These are phyloP conservation scores for Nothoprocta perdicaria DNA, from an alignment of 2,113 vertebrate species.

Conservation along the genomic window DNA sequence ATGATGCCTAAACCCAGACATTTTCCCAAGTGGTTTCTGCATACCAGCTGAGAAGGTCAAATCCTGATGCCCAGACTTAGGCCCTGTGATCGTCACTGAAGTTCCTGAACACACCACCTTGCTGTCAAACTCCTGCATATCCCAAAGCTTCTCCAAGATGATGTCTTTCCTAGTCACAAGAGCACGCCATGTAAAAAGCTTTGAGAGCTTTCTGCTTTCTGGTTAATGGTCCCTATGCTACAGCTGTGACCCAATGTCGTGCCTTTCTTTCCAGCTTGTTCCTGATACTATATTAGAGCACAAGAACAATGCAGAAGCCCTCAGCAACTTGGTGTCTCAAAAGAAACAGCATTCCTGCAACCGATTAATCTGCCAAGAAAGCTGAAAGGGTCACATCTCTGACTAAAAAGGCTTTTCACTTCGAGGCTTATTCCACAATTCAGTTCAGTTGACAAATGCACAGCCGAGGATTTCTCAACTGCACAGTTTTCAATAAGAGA, in stretches of 20 bases:
- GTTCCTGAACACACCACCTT: not conserved
- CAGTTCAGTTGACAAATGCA: not conserved
- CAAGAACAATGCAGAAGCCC: not conserved
- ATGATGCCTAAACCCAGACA: not conserved
- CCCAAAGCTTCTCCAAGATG: accelerated
- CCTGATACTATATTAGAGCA: not conserved
- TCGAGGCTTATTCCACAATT: constrained; percentile 31
- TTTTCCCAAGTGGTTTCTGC: not conserved
- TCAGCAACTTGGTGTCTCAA: not conserved
- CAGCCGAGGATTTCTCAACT: constrained; percentile 3
- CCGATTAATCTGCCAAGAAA: accelerated
- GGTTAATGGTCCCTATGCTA: accelerated
- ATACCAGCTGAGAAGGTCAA: not conserved
- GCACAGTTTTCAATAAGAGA: not conserved
- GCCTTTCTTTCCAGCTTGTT: not conserved
- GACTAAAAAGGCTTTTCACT: constrained; percentile 1
- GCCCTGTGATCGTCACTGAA: not conserved
- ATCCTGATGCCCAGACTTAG: not conserved
- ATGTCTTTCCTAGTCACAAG: not conserved
- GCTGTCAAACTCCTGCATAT: not conserved
- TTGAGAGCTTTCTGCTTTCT: not conserved
- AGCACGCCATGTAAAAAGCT: not conserved
- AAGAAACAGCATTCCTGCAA: not conserved
- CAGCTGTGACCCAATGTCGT: accelerated
- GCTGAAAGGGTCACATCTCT: not conserved